Evolutionary conservation across 35 echinoderm and acorn worm species (phyloP).

Genomic region (Strongylocentrotus purpuratus): DNA sequence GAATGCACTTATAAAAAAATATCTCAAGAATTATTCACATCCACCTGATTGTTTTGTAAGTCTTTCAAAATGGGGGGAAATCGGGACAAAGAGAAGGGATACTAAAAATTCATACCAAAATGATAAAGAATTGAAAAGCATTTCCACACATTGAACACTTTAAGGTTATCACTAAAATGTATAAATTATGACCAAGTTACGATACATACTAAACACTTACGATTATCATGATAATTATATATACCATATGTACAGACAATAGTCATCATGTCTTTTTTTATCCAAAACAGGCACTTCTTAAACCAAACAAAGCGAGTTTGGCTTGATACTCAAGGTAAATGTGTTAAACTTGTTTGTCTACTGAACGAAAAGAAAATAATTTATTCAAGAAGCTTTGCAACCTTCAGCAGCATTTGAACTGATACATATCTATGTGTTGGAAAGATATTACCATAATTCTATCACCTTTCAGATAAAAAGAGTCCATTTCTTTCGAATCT

Average conservation of each 20-base stretch:
- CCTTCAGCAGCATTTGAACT: neutral
- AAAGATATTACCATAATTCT: neutral
- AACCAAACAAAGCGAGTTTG: conserved; percentile 52
- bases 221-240: conserved; percentile 47
- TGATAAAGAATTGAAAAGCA: neutral
- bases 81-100: neutral
- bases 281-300: conserved; percentile 54
- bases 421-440: neutral
- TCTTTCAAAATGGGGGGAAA: neutral
- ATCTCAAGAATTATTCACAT: neutral
- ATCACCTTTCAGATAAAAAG: neutral
- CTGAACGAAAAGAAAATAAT: neutral
- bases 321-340: conserved; percentile 46
- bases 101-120: neutral
- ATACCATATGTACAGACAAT: conserved; percentile 52
- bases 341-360: neutral
- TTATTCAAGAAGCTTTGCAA: neutral
- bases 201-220: conserved; percentile 41
- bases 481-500: neutral
- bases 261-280: conserved; percentile 37
- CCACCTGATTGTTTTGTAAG: neutral
- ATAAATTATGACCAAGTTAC: conserved; percentile 51
- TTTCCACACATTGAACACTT: conserved; percentile 21
- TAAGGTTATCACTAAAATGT: conserved; percentile 48
- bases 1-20: neutral